Percentiles rank a stretch among this genome's conserved stretches.
Evolutionary conservation across 2,797 vertebrate species (phyloP).

Genomic region (Sandelia bainsii): DNA sequence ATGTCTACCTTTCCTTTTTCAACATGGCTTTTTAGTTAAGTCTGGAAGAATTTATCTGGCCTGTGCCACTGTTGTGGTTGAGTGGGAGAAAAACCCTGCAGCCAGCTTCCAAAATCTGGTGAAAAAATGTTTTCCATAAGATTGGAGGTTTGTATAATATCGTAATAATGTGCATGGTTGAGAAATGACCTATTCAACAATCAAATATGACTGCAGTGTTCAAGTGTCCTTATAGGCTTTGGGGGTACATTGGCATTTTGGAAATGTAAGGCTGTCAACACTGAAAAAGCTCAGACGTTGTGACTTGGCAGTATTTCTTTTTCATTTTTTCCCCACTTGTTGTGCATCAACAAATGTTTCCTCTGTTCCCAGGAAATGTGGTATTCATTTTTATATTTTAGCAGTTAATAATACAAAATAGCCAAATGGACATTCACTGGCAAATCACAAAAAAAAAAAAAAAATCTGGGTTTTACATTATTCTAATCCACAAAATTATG

Average conservation of each 20-base stretch:
- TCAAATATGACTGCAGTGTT: background rate
- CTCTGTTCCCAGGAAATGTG: background rate
- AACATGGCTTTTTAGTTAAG: background rate
- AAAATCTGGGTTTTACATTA: constrained; percentile 19
- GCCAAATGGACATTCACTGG: constrained; percentile 22
- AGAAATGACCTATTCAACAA: background rate
- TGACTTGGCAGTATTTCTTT: background rate
- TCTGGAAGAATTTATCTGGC: background rate
- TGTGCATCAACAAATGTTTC: constrained; percentile 1
- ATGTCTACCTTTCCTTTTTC: background rate
- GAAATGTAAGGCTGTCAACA: background rate
- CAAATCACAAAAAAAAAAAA: constrained; percentile 26
- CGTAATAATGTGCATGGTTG: background rate
- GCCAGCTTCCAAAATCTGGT: background rate
- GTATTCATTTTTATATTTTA: background rate
- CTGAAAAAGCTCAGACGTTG: background rate
- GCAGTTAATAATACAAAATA: constrained; percentile 12
- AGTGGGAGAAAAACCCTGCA: background rate
- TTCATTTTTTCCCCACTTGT: background rate
- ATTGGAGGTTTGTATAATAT: background rate
- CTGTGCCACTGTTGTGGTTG: background rate
- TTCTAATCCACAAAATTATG: constrained; percentile 31
- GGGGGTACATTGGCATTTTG: background rate
- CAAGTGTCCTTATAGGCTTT: background rate
- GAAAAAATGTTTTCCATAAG: background rate